A percentile compares a stretch with the other conserved stretches of the same genome.
Evolutionary conservation across 2,888 invertebrate genomes (phyloP).

Genomic region (Caradrina clavipalpis): DNA sequence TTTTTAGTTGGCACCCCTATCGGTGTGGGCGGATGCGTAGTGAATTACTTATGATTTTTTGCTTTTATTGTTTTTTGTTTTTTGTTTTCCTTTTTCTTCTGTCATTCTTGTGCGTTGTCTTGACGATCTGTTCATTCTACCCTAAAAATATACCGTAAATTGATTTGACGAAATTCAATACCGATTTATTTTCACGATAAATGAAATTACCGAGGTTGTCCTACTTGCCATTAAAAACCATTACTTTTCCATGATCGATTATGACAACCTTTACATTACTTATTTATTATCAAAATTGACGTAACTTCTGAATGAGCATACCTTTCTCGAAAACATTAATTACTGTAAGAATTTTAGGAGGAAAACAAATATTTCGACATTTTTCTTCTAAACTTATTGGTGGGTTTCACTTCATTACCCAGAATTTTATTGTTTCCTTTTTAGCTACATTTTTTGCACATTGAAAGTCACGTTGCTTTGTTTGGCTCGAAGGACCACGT

Average conservation of each 20-base stretch:
- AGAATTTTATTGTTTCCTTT: background rate
- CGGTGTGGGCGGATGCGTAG: too few relatives aligned
- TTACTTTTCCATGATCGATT: background rate
- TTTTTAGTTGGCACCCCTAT: too few relatives aligned
- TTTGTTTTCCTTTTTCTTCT: too few relatives aligned
- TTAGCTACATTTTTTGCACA: constrained; percentile 32
- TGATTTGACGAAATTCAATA: background rate
- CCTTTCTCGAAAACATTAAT: constrained; percentile 7
- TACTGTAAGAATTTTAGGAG: background rate
- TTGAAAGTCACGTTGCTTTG: constrained; percentile 43
- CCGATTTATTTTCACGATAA: background rate
- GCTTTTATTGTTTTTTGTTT: background rate
- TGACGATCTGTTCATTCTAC: background rate
- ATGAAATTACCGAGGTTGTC: background rate
- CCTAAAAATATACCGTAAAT: background rate
- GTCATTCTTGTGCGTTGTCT: background rate
- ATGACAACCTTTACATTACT: too few relatives aligned
- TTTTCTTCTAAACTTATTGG: constrained; percentile 16
- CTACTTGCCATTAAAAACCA: background rate
- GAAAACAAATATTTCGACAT: constrained; percentile 5
- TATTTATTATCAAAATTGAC: too few relatives aligned
- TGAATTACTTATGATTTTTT: background rate
- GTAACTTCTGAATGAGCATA: background rate
- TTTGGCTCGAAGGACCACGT: constrained; percentile 2
- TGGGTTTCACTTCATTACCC: constrained; percentile 22